These are phyloP conservation scores for Ichneumon xanthorius DNA, from an alignment of 2,888 invertebrate genomes.

Conservation along the genomic window DNA sequence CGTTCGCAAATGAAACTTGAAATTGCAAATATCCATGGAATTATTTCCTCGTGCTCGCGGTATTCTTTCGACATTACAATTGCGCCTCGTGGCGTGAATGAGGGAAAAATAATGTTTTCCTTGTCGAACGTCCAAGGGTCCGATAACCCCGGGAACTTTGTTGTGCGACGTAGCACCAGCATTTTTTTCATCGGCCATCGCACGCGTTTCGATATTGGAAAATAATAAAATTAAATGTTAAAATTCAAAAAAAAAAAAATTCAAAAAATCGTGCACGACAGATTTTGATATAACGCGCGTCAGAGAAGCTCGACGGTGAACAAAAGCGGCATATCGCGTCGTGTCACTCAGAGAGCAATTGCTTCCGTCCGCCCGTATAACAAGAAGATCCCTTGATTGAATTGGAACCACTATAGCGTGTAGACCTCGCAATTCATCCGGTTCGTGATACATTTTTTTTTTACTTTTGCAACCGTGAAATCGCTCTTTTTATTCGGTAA, in stretches of 20 bases:
- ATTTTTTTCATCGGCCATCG: constrained; percentile 20
- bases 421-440: constrained; percentile 64
- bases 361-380: constrained; percentile 73
- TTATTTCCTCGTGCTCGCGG: constrained; percentile 6
- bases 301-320: background rate
- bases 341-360: constrained; percentile 70
- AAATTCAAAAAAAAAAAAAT: background rate
- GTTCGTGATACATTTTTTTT: constrained; percentile 42
- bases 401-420: constrained; percentile 52
- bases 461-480: background rate
- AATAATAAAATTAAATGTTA: background rate
- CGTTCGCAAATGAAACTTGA: background rate
- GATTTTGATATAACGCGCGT: constrained; percentile 37
- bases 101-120: constrained; percentile 44
- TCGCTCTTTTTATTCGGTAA: background rate
- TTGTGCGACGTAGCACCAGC: constrained; percentile 6
- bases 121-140: constrained; percentile 7
- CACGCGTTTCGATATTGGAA: background rate
- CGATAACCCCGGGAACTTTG: constrained; percentile 60
- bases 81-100: background rate
- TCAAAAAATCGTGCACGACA: background rate
- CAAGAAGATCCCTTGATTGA: constrained; percentile 70
- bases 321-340: constrained; percentile 54
- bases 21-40: background rate
- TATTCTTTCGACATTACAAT: constrained; percentile 30